Percentiles rank a stretch among this genome's conserved stretches.
These are phyloP conservation scores for Aptenodytes patagonicus DNA, from an alignment of 2,113 vertebrate species.

Conservation along the genomic window DNA sequence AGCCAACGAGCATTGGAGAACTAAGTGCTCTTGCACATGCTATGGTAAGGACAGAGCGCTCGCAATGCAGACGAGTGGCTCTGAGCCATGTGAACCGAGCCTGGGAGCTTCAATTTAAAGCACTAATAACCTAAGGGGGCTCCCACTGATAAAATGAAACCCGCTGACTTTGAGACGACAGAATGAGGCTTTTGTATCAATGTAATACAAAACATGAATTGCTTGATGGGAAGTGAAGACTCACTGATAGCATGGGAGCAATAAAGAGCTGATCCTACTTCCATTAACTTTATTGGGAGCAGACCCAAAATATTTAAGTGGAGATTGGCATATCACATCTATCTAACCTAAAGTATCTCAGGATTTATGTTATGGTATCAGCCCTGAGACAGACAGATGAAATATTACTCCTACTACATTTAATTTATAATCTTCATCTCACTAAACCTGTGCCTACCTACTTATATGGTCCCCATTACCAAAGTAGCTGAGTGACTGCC, in stretches of 20 bases:
- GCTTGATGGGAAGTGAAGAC: not conserved
- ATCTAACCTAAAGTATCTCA: constrained; percentile 44
- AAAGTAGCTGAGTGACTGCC: constrained; percentile 30
- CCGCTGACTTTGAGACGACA: not conserved
- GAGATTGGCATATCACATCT: constrained; percentile 40
- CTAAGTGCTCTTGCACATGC: not conserved
- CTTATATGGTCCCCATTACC: constrained; percentile 17
- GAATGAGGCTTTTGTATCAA: not conserved
- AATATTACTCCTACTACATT: constrained; percentile 23
- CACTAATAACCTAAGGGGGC: not conserved
- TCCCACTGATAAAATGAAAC: not conserved
- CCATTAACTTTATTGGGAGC: constrained; percentile 64
- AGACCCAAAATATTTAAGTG: constrained; percentile 50
- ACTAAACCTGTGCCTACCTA: constrained; percentile 7
- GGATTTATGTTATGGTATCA: constrained; percentile 53
- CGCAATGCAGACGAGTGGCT: not conserved
- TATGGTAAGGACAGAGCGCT: not conserved
- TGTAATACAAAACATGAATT: not conserved
- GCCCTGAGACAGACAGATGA: constrained; percentile 20
- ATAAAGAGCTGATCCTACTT: constrained; percentile 54
- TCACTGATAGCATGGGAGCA: not conserved
- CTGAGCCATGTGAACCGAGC: not conserved
- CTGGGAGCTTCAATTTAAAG: not conserved
- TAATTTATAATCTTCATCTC: constrained; percentile 59
- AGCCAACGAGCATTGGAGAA: not conserved